These are phyloP conservation scores for Syrista parreyssii DNA, from an alignment of 2,888 invertebrate species.

Conservation along the genomic window DNA sequence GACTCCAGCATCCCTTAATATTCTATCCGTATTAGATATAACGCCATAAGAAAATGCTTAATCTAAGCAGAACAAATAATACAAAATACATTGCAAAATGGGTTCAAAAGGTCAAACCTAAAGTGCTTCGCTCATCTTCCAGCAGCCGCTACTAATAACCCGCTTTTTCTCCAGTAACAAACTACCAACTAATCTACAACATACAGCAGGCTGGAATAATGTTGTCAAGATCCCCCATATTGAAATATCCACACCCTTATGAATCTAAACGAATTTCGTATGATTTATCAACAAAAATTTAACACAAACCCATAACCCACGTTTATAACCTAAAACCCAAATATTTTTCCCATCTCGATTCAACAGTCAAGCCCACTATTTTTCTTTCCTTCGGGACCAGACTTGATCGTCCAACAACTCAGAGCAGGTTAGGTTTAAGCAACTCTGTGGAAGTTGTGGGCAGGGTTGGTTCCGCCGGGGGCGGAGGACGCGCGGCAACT, in stretches of 20 bases:
- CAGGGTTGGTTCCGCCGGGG: slow-evolving; percentile 53
- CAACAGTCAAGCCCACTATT: neutral
- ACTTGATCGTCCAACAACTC: slow-evolving; percentile 43
- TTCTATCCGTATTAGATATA: neutral
- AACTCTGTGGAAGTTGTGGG: slow-evolving; percentile 64
- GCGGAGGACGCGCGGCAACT: slow-evolving; percentile 59
- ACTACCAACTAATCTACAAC: slow-evolving; percentile 55
- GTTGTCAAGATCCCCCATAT: neutral
- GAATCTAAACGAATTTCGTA: neutral
- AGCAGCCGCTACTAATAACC: slow-evolving; percentile 51
- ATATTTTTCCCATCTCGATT: neutral
- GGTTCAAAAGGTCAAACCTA: neutral
- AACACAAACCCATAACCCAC: neutral
- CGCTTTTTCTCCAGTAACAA: slow-evolving; percentile 51
- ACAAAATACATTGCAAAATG: neutral
- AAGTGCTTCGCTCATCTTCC: slow-evolving; percentile 39
- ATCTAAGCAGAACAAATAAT: neutral
- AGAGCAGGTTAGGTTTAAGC: slow-evolving; percentile 62
- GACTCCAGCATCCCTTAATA: neutral
- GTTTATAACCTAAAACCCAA: neutral
- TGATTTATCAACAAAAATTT: neutral
- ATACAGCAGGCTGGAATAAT: slow-evolving; percentile 1
- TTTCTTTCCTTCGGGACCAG: slow-evolving; percentile 32
- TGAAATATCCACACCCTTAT: neutral
- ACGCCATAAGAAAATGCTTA: neutral